These are phyloP conservation scores for Gambusia holbrooki DNA, from an alignment of 2,113 vertebrate genomes.

Conservation along the genomic window DNA sequence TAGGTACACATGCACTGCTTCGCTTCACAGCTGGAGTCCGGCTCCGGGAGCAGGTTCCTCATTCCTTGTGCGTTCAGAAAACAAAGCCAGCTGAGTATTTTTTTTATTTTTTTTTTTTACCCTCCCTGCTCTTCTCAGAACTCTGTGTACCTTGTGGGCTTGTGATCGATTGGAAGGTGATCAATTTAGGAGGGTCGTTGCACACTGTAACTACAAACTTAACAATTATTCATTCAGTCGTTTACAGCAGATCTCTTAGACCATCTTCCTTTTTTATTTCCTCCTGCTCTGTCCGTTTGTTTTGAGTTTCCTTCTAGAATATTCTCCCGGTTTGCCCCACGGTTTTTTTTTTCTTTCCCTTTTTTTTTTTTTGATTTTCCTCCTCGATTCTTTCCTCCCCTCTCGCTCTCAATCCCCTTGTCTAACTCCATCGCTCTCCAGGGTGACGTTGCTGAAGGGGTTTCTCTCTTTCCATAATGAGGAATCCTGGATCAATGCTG, in stretches of 20 bases:
- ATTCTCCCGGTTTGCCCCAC: slow-evolving; percentile 11
- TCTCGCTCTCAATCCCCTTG: slow-evolving; percentile 12
- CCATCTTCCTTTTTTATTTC: slow-evolving; percentile 1
- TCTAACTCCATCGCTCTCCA: slow-evolving; percentile 51
- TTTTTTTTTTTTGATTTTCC: neutral
- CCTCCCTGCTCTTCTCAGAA: slow-evolving; percentile 24
- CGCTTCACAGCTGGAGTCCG: slow-evolving; percentile 63
- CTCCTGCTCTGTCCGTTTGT: slow-evolving; percentile 6
- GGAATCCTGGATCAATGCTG: slow-evolving; percentile 71
- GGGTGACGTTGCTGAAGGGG: slow-evolving; percentile 66
- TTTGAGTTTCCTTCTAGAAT: slow-evolving; percentile 7
- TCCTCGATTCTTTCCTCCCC: neutral
- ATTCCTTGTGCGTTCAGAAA: slow-evolving; percentile 55
- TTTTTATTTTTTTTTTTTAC: slow-evolving; percentile 6
- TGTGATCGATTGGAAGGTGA: slow-evolving; percentile 59
- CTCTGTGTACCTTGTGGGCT: slow-evolving; percentile 51
- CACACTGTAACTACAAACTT: slow-evolving; percentile 56
- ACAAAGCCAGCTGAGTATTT: slow-evolving; percentile 53
- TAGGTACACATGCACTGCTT: slow-evolving; percentile 46
- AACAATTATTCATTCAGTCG: slow-evolving; percentile 52
- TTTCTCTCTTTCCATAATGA: slow-evolving; percentile 72
- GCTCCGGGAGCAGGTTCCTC: slow-evolving; percentile 59
- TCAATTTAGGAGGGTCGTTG: slow-evolving; percentile 59
- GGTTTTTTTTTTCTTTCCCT: no score
- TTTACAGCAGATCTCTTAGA: slow-evolving; percentile 13